These are phyloP conservation scores for Agapostemon virescens DNA, from an alignment of 2,888 invertebrate species.

Conservation along the genomic window DNA sequence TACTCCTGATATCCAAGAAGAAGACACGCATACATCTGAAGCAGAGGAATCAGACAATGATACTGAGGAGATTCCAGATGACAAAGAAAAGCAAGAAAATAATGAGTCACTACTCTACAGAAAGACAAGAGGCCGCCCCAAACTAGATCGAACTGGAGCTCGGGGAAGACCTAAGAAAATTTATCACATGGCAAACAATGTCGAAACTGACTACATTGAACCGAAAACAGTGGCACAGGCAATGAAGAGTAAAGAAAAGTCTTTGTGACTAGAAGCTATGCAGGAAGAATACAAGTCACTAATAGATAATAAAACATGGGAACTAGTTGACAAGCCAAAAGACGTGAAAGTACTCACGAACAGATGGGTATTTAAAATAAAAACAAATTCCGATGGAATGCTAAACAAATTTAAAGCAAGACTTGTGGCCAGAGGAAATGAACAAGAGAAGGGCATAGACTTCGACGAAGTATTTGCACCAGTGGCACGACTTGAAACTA, in stretches of 20 bases:
- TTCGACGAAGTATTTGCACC: neutral
- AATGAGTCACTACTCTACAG: neutral
- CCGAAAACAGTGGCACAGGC: neutral
- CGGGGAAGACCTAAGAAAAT: neutral
- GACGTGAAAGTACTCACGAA: neutral
- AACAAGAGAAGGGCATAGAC: neutral
- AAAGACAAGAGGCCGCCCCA: neutral
- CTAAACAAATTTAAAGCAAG: neutral
- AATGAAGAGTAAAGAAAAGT: neutral
- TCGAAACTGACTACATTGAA: neutral
- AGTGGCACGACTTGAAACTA: neutral
- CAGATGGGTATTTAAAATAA: neutral
- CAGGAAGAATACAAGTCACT: neutral
- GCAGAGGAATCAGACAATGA: too few species aligned
- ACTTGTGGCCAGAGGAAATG: neutral
- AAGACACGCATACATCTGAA: too few species aligned
- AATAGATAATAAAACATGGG: neutral
- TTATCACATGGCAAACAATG: too few species aligned
- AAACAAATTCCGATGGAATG: neutral
- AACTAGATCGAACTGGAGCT: neutral
- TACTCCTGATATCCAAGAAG: too few species aligned
- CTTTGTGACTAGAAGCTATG: neutral
- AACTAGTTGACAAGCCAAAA: neutral
- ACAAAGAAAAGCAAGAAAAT: neutral
- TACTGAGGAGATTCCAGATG: neutral